Evolutionary conservation across 2,888 invertebrate species (phyloP).

Genomic region (Xanthostigma xanthostigma): DNA sequence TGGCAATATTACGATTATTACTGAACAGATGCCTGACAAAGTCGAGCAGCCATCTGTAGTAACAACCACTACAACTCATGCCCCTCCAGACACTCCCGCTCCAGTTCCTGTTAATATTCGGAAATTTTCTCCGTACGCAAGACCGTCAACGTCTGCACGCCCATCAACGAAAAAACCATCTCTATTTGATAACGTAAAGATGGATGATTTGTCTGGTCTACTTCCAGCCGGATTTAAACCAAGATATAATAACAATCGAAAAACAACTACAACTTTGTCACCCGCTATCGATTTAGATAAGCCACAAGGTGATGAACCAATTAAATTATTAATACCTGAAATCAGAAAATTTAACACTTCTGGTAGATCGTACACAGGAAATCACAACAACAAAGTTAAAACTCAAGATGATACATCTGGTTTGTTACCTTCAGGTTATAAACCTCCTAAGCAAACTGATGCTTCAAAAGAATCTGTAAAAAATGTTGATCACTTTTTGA

Average conservation of each 20-base stretch:
- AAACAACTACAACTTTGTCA: constrained; percentile 25
- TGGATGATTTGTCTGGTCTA: constrained; percentile 44
- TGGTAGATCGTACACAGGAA: constrained; percentile 36
- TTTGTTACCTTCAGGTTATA: constrained; percentile 49
- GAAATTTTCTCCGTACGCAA: constrained; percentile 38
- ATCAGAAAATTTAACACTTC: constrained; percentile 27
- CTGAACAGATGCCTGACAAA: constrained; percentile 32
- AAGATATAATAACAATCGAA: constrained; percentile 29
- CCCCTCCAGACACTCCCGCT: constrained; percentile 29
- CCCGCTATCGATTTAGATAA: constrained; percentile 15
- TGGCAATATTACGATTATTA: constrained; percentile 47
- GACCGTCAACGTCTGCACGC: constrained; percentile 20
- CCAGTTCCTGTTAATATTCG: constrained; percentile 47
- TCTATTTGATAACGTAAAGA: constrained; percentile 21
- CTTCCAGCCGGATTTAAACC: constrained; percentile 49
- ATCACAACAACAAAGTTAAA: constrained; percentile 40
- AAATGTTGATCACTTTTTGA: constrained; percentile 8
- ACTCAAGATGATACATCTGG: constrained; percentile 40
- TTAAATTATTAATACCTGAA: constrained; percentile 15
- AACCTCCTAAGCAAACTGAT: constrained; percentile 20
- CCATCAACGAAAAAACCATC: constrained; percentile 12
- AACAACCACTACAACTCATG: constrained; percentile 31
- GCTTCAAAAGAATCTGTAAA: constrained; percentile 12
- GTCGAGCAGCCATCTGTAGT: constrained; percentile 33
- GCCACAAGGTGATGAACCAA: constrained; percentile 23